Conservation (phyloP, 2,113 vertebrate species). For the Rana temporaria region DNA sequence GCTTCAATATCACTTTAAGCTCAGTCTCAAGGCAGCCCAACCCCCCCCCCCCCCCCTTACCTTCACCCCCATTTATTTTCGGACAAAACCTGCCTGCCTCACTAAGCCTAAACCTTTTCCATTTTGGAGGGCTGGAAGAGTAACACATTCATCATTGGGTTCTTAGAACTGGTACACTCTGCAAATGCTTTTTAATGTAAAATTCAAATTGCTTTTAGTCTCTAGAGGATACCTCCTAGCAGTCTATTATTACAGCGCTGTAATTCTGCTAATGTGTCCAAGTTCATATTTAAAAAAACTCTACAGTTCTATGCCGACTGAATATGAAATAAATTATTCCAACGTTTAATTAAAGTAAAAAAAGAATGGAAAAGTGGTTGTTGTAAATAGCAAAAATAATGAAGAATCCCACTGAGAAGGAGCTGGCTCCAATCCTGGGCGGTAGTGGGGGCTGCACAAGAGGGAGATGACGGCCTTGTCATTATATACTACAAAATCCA, state of each 20-base stretch:
- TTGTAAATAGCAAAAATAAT: slow-evolving; percentile 13
- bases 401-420: slow-evolving; percentile 30
- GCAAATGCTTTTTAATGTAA: not conserved
- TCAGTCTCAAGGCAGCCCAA: no score
- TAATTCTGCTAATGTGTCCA: not conserved
- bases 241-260: not conserved
- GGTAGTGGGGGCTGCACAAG: slow-evolving; percentile 7
- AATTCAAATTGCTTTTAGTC: not conserved
- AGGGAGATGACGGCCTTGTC: slow-evolving; percentile 16
- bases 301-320: not conserved
- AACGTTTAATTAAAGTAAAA: slow-evolving; percentile 31
- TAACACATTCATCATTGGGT: not conserved
- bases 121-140: no score
- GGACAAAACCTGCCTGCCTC: no score
- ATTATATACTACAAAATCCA: not conserved
- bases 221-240: not conserved
- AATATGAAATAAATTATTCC: slow-evolving; percentile 6
- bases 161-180: not conserved
- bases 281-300: not conserved
- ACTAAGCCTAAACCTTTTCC: no score
- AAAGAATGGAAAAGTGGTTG: not conserved
- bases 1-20: no score
- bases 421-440: slow-evolving; percentile 24
- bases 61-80: no score
- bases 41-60: no score